Percentiles rank a stretch among this genome's conserved stretches.
Evolutionary conservation across 2,888 invertebrate genomes (phyloP).

Genomic region (Apoda limacodes): DNA sequence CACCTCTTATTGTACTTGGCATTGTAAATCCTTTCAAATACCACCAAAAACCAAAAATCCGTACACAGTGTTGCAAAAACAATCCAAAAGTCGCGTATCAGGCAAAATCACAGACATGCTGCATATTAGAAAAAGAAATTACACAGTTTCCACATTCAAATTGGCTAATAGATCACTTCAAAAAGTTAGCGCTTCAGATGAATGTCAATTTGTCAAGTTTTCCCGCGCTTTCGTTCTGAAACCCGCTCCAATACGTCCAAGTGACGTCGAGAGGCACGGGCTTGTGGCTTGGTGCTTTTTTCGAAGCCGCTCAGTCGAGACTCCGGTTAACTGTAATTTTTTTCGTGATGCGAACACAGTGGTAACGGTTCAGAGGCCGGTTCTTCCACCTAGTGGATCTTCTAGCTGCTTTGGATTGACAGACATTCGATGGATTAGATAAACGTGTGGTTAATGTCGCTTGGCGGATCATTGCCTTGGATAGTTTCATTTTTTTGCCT

Average conservation of each 20-base stretch:
- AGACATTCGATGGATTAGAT: constrained; percentile 32
- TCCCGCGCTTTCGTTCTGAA: constrained; percentile 22
- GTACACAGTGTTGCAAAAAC: constrained; percentile 28
- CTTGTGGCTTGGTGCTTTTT: constrained; percentile 60
- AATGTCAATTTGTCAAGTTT: constrained; percentile 13
- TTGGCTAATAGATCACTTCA: no score
- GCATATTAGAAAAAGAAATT: constrained; percentile 12
- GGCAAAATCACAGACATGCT: constrained; percentile 16
- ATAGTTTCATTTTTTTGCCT: no score
- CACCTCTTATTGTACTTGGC: constrained; percentile 67
- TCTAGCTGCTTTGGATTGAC: constrained; percentile 32
- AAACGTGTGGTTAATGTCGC: constrained; percentile 21
- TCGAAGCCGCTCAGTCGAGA: constrained; percentile 39
- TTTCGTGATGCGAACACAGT: constrained; percentile 51
- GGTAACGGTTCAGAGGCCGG: constrained; percentile 56
- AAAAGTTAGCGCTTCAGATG: constrained; percentile 28
- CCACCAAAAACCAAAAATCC: constrained; percentile 25
- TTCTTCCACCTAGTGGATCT: constrained; percentile 38
- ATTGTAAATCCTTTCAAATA: constrained; percentile 49
- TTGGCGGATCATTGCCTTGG: no score
- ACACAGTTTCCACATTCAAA: no score
- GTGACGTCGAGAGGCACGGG: constrained; percentile 45
- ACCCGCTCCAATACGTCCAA: constrained; percentile 46
- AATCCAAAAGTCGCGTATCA: constrained; percentile 45
- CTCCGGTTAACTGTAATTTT: constrained; percentile 59